Base-by-base conservation (phyloP, 2,113 vertebrate genomes). In the Gadus chalcogrammus region DNA sequence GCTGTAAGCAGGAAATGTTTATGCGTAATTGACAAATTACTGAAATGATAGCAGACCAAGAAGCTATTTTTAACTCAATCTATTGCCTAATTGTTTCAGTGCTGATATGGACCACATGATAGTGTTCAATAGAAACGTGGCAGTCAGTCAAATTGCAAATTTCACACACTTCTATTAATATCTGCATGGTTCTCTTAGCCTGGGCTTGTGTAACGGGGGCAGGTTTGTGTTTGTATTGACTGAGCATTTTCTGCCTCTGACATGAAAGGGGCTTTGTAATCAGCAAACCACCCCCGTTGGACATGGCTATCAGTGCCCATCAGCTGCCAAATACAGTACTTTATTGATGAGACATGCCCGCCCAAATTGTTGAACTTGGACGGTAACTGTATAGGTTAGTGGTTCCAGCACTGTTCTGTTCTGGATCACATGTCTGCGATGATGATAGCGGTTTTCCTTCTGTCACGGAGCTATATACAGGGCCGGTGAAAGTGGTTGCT, bases 161-260 rank as follows among this genome's bases (percentile, higher is more conserved):
- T 69, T 71, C 18, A 15, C 56, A 48, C 67, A 22, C 0, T 48
- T 82, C 85, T 90, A 86, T 87, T 85, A 90, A 91, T 89, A 89
- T 80, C 80, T 18, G 22, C 5, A 42, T 60, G 66, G 74, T 74
- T 82, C 79, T 76, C 55, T 68, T 74, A 75, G 72, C 77, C 68
- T 71, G 73, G 24, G 64, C 79, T 83, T 82, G 78, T 73, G 59
- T 82, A 81, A 88, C 68, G 81, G 70, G 63, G 65, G 60, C 73
- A 76, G 78, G 78, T 79, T 85, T 83, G 79, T 84, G 52, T 84
- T 82, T 64, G 63, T 71, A 79, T 76, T 20, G 42, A 59, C 72
- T 65, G 63, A 79, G 79, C 73, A 73, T 75, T 84, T 85, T 79
- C 78, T 85, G 79, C 72, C 72, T 77, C 63, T 2, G 5, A 70